Evolutionary conservation across 2,888 invertebrate species (phyloP), one percentile per base, ranked within the genome.

Genomic region (Mythimna loreyi): DNA sequence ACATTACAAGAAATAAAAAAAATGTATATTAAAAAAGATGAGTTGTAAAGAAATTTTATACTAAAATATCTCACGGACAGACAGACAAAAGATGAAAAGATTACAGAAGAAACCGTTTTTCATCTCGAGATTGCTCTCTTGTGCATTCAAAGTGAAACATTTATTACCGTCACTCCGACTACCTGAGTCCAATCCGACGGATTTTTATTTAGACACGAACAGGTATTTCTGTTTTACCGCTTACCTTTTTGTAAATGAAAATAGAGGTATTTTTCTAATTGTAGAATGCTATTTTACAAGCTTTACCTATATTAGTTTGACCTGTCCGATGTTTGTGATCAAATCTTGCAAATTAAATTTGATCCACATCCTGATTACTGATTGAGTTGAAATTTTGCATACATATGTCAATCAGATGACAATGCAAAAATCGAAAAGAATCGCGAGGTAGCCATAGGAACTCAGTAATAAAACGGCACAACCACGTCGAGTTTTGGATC

Each of bases 121-220:
- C 53, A 53, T 33, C 7, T 21, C 23, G 53, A 36, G 36, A 45
- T 62, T 72, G 53, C 62, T 61, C 72, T 53, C 70, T 55, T 30
- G 64, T 56, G 63, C 59, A 47, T 70, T 70, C 30, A 55, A 55
- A 63, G 53, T 62, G 40, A 70, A 73, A 55, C 73, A 49, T 73
- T 73, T 55, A 63, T 47, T 47, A 21, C 62, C 45, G 47, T 63
- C 73, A 55, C 40, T 40, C 23, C 3, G 52, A 45, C 23, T 57
- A 25, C 30, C 52, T n/a, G 36, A 33, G 65, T 47, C 23, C 23
- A 60, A 21, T 36, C 23, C 23, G 16, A 60, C 16, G 40, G 23
- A 49, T 21, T 63, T 72, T 62, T 63, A 73, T 72, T 72, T 28
- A 72, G 40, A 60, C 21, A 2, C n/a, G 23, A 36, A 50, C 19